phyloP scores from a whole-genome alignment of 2,888 invertebrate species.

The Epinotia demarniana region DNA sequence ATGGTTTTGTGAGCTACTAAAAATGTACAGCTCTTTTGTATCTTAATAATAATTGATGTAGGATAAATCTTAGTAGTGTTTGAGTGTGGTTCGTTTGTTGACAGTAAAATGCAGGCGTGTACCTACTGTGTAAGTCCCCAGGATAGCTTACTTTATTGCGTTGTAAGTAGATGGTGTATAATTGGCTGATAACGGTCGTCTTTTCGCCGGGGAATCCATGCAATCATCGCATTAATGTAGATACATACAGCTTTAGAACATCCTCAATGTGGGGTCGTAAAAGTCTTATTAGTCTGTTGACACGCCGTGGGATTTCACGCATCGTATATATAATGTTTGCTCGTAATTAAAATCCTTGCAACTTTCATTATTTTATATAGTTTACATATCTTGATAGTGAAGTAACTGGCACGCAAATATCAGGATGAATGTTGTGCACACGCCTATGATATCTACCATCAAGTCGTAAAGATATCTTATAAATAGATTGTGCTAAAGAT shows the following conservation, averaged over 20 bases:
- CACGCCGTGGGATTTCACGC: slow-evolving; percentile 32
- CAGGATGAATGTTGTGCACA: neutral
- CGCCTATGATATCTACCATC: neutral
- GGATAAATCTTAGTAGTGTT: neutral
- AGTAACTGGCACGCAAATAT: neutral
- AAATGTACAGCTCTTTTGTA: neutral
- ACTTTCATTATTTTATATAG: slow-evolving; percentile 19
- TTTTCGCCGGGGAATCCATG: slow-evolving; percentile 43
- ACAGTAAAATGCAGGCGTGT: neutral
- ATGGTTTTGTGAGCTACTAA: too few relatives aligned
- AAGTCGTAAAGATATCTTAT: too few relatives aligned
- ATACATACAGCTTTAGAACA: slow-evolving; percentile 38
- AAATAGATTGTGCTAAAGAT: neutral
- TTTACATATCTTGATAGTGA: slow-evolving; percentile 18
- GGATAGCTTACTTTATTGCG: slow-evolving; percentile 26
- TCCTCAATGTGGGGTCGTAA: slow-evolving; percentile 43
- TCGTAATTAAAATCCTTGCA: slow-evolving; percentile 5
- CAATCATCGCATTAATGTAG: slow-evolving; percentile 44
- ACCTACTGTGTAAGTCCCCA: neutral
- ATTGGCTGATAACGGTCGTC: slow-evolving; percentile 36
- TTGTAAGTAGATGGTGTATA: slow-evolving; percentile 29
- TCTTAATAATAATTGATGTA: neutral
- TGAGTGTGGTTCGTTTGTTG: neutral
- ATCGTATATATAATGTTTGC: slow-evolving; percentile 6
- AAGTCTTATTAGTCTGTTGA: slow-evolving; percentile 37